Evolutionary conservation across 2,113 vertebrate genomes (phyloP), one percentile per base, ranked within the genome.

Genomic region (Halichoeres trimaculatus): DNA sequence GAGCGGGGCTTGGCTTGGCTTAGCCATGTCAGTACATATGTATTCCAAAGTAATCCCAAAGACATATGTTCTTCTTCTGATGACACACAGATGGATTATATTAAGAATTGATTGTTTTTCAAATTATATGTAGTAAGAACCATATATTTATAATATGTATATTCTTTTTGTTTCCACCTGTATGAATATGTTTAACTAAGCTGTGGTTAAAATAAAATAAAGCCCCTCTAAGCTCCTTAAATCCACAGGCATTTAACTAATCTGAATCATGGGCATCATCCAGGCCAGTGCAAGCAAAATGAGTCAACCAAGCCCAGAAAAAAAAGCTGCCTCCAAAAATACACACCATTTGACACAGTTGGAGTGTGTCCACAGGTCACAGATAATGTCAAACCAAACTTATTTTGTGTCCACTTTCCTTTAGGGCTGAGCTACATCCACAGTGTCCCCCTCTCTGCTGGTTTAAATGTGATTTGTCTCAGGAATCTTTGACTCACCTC

Each of bases 161-260:
- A 8, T 45, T 59, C 10, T 23, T 24, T 70, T 41, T 67, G 30
- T 64, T 41, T 74, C 45, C 55, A 79, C 76, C 68, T 73, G 76
- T 76, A 58, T 61, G 62, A 80, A 70, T 63, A 77, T 51, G 64
- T 59, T 77, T 60, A 56, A 70, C 54, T 66, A 47, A 66, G 56
- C 70, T 63, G 34, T 59, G 54, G 73, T 72, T 55, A 26, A 45
- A 77, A 69, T 45, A 45, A 63, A 71, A 56, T 14, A 43, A 64
- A 76, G 63, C 55, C 43, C 1, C 1, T 26, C 43, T 85, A 85
- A 89, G 78, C 80, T 76, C 58, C 45, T 62, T 51, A 55, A 81
- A 83, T 61, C 60, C 59, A 26, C 41, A 48, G 24, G 22, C 61
- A 36, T 70, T 76, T 59, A 83, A 60, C 64, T 81, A 48, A 84